Conservation (phyloP, 2,888 invertebrate species). For the Brachycybe producta region DNA sequence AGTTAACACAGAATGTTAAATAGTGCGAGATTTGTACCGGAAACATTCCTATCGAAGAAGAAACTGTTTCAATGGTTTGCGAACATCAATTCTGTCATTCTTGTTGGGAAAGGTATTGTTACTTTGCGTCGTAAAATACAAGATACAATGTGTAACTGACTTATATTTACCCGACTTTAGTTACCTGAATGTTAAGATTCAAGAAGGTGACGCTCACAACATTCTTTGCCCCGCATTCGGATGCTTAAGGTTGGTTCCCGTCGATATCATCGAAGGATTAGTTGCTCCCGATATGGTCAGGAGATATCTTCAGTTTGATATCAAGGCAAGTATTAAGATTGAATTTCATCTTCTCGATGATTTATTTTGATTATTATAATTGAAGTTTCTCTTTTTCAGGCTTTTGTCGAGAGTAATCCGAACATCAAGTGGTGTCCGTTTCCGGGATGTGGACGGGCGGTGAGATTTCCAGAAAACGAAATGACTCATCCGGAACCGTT, state of each 20-base stretch:
- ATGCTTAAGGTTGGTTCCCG: conserved; percentile 49
- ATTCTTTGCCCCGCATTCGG: conserved; percentile 52
- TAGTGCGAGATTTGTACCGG: conserved; percentile 15
- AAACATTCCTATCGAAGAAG: conserved; percentile 32
- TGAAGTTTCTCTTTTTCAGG: conserved; percentile 33
- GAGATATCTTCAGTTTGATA: conserved; percentile 53
- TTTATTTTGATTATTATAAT: background rate
- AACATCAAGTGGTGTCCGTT: conserved; percentile 57
- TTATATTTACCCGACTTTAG: conserved; percentile 26
- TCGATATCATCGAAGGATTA: conserved; percentile 49
- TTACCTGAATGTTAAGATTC: conserved; percentile 50
- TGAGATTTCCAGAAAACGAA: conserved; percentile 46
- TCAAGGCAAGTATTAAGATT: conserved; percentile 40
- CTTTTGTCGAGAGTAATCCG: conserved; percentile 55
- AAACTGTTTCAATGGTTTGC: conserved; percentile 46
- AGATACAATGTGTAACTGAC: background rate
- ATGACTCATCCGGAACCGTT: conserved; percentile 27
- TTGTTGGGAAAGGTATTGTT: conserved; percentile 46
- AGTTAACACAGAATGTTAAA: background rate
- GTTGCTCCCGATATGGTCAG: conserved; percentile 52
- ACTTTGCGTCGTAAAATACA: background rate
- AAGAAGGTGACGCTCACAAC: conserved; percentile 50
- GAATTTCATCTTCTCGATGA: background rate
- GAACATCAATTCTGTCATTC: conserved; percentile 48
- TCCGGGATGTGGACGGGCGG: conserved; percentile 52